Percentiles rank a stretch among this genome's conserved stretches.
Conservation (phyloP, 2,113 vertebrate species). For the Clupea harengus region DNA sequence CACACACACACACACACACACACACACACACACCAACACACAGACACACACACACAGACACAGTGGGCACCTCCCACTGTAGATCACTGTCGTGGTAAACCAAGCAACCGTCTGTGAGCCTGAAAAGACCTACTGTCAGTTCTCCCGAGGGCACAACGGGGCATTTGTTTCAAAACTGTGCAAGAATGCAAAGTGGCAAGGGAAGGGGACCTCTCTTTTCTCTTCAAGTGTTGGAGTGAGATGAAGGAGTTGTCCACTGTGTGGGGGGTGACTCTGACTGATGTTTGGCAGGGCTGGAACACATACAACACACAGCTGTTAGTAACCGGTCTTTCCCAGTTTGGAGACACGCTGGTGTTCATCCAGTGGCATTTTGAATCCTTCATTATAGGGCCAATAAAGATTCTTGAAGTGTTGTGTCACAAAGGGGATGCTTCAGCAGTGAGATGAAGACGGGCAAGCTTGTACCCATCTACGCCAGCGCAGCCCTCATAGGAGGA, state of each 20-base stretch:
- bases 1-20: background rate
- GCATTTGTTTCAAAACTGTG: background rate
- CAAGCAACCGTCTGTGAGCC: background rate
- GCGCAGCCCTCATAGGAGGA: background rate
- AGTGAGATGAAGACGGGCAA: background rate
- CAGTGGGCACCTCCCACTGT: background rate
- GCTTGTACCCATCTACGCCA: background rate
- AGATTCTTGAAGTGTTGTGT: background rate
- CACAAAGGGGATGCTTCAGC: background rate
- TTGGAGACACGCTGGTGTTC: background rate
- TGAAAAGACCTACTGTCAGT: background rate
- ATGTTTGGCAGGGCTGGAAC: background rate
- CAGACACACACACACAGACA: background rate
- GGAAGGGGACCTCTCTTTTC: slow-evolving; percentile 1
- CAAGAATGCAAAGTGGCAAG: background rate
- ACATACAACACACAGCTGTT: background rate
- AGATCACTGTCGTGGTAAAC: background rate
- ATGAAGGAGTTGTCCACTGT: background rate
- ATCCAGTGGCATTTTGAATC: background rate
- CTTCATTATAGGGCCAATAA: background rate
- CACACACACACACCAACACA: background rate
- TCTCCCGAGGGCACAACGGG: background rate
- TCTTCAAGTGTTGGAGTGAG: slow-evolving; percentile 11
- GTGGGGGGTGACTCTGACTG: background rate
- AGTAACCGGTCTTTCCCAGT: background rate